Base-by-base conservation (phyloP, 2,113 vertebrate species). In the Scatophagus argus region DNA sequence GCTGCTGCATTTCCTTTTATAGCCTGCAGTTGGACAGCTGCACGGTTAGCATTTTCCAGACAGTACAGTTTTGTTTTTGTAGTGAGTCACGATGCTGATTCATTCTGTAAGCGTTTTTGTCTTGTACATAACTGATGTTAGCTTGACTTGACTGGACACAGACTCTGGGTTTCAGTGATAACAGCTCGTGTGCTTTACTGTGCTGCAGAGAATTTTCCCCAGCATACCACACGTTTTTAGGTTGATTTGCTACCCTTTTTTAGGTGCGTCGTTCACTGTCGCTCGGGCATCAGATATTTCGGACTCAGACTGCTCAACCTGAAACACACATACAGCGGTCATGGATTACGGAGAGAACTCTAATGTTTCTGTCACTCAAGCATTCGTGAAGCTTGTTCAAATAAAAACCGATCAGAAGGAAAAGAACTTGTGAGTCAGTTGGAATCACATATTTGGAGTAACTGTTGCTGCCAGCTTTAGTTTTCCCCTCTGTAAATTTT, bases 1-100 rank as follows among this genome's bases (percentile, higher is more conserved):
- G 51, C 32, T 72, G 75, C 47, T 55, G 1, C 60, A 8, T 80
- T 25, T 75, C 90, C 90, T 84, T 90, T 87, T 90, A 81, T 81
- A 85, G 88, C 39, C 39, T 0, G 31, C 38, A 0, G 13, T 54
- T 27, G 60, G 70, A 27, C 52, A 29, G 44, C 61, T 4, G 16
- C 19, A 0, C 23, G 54, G 41, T 74, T 38, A 52, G 51, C 68
- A 6, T 60, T 38, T 72, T 56, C 12, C 51, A 71, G 60, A 82
- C 51, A 51, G 29, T 5, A 0, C 16, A 0, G 1, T 38, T 77
- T 73, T 81, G 10, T 82, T 86, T 68, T 72, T 61, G 29, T 39
- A 38, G 41, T 74, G 77, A 76, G 39, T 82, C 82, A 86, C 5
- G 6, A 47, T n/a, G 13, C 71, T 80, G 74, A 74, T 73, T 85